phyloP scores from a whole-genome alignment of 2,113 vertebrate species.

The Redunca redunca region DNA sequence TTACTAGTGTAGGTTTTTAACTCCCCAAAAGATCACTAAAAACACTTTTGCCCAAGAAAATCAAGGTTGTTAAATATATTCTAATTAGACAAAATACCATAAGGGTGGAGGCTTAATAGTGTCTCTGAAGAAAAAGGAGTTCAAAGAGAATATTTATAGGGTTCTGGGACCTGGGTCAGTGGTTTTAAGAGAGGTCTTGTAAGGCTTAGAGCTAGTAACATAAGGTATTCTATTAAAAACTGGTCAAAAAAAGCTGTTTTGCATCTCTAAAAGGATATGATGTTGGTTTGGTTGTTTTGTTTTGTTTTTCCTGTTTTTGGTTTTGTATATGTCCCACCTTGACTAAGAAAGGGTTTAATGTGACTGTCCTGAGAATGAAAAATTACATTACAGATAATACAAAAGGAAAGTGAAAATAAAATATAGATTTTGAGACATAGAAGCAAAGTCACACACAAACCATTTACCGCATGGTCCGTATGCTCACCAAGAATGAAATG shows the following conservation, averaged over 20 bases:
- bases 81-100: neutral
- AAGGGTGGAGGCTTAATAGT: neutral
- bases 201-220: neutral
- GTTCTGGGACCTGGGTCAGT: neutral
- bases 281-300: neutral
- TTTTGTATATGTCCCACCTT: neutral
- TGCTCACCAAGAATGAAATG: neutral
- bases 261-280: neutral
- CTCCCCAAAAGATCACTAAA: neutral
- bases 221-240: neutral
- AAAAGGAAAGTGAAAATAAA: neutral
- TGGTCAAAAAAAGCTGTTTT: neutral
- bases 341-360: neutral
- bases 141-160: neutral
- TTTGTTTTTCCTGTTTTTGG: neutral
- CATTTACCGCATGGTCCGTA: accelerated
- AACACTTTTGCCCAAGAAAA: neutral
- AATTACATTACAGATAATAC: neutral
- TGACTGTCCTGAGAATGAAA: neutral
- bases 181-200: neutral
- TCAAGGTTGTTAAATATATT: neutral
- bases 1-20: neutral
- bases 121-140: neutral
- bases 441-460: neutral
- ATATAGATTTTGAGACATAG: neutral